Evolutionary conservation across 2,888 invertebrate genomes (phyloP).

Genomic region (Leucophenga montana): DNA sequence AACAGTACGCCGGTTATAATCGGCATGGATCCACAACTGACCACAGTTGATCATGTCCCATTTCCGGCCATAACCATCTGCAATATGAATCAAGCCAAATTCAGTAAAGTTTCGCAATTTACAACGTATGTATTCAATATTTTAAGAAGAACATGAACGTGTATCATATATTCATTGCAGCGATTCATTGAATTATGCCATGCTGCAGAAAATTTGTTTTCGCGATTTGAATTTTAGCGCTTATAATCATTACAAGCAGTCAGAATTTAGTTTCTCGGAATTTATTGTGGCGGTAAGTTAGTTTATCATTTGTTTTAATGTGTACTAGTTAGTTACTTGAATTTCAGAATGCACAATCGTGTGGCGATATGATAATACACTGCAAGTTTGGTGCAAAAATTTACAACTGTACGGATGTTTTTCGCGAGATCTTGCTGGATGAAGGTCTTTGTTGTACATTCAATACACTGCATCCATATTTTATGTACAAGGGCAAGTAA

Average conservation of each 20-base stretch:
- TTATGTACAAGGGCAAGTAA: slow-evolving; percentile 76
- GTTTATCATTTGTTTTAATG: too few relatives aligned
- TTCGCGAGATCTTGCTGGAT: slow-evolving; percentile 84
- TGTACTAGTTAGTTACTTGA: too few relatives aligned
- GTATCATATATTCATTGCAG: slow-evolving; percentile 61
- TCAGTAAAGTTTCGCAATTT: slow-evolving; percentile 67
- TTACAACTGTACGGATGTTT: slow-evolving; percentile 79
- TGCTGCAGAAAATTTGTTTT: slow-evolving; percentile 60
- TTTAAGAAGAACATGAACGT: too few relatives aligned
- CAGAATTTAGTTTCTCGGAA: slow-evolving; percentile 49
- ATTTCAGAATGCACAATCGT: slow-evolving; percentile 82
- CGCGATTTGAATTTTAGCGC: slow-evolving; percentile 49
- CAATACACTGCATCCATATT: slow-evolving; percentile 81
- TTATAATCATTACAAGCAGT: slow-evolving; percentile 37
- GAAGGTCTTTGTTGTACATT: slow-evolving; percentile 90
- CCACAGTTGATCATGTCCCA: slow-evolving; percentile 79
- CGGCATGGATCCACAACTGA: slow-evolving; percentile 80
- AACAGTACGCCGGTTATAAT: slow-evolving; percentile 83
- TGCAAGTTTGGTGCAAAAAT: slow-evolving; percentile 79
- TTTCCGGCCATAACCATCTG: slow-evolving; percentile 90
- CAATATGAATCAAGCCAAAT: slow-evolving; percentile 86
- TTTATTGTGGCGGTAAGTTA: slow-evolving; percentile 52
- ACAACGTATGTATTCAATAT: slow-evolving; percentile 37
- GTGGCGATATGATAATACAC: slow-evolving; percentile 79
- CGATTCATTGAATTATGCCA: slow-evolving; percentile 75